Evolutionary conservation across 2,113 vertebrate genomes (phyloP), one percentile per base, ranked within the genome.

Genomic region (Lichenostomus cassidix): DNA sequence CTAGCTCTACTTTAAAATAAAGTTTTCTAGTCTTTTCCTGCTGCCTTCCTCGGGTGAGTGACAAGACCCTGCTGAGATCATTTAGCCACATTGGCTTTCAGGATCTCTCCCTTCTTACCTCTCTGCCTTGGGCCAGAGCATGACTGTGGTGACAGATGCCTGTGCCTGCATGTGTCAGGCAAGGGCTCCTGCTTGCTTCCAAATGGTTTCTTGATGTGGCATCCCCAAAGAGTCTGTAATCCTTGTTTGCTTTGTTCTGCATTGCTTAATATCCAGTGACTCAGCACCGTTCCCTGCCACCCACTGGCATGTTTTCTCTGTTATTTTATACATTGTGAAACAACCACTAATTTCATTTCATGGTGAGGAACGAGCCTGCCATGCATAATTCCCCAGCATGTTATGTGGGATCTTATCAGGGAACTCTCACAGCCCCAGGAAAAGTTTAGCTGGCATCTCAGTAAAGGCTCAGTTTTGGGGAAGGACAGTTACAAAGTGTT

Each of bases 201-300:
- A 29, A 27, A 33, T 5, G 44, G 29, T 28, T 71, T 5, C 33
- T n/a, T 69, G 82, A 63, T 7, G 2, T 15, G 39, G 55, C 59
- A 49, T 68, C 78, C 74, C 81, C 47, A 35, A 88, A 62, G 46
- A 53, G 22, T 16, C 56, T 44, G 50, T 47, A 41, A 49, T 92
- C 70, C n/a, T 44, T 53, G 33, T 59, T 86, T 68, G 75, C 67
- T 80, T 76, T 77, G 89, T 87, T 79, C 39, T 58, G 55, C 10
- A 4, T 95, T 94, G 68, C 92, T 74, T 64, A 91, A 87, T 37
- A 71, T 8, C 64, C 53, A 73, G 84, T 94, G 94, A 94, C 44
- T 96, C 80, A 94, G 75, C 71, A 69, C 71, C 62, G 11, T 73
- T 67, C 82, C 59, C 84, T 73, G 89, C 86, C 95, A 87, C 90